These are phyloP conservation scores for Paratrypauchen microcephalus DNA, from an alignment of 2,797 vertebrate species.

Conservation along the genomic window DNA sequence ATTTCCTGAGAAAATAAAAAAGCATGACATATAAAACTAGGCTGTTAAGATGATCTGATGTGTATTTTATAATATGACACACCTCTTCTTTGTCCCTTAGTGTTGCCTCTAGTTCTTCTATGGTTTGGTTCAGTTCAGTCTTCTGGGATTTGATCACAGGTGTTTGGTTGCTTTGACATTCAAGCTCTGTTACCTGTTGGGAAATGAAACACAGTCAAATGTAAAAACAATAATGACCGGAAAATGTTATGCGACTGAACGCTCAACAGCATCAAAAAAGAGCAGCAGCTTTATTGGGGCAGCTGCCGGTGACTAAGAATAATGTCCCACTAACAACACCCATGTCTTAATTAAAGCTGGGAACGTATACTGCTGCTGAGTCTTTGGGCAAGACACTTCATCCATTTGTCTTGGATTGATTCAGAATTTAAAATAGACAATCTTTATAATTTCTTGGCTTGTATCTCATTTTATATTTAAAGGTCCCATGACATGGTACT, in stretches of 20 bases:
- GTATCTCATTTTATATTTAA: background rate
- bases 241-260: background rate
- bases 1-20: slow-evolving; percentile 84
- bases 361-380: background rate
- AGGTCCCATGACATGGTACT: no score
- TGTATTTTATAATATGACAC: slow-evolving; percentile 33
- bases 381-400: background rate
- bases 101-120: slow-evolving; percentile 91
- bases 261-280: background rate
- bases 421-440: background rate
- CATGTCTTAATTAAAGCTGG: no score
- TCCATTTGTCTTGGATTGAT: background rate
- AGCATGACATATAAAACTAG: background rate
- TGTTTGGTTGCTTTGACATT: slow-evolving; percentile 95
- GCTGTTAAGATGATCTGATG: background rate
- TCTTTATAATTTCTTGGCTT: slow-evolving; percentile 26
- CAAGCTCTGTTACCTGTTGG: slow-evolving; percentile 92
- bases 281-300: background rate
- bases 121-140: slow-evolving; percentile 96
- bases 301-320: background rate
- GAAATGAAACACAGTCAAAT: slow-evolving; percentile 18
- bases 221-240: background rate
- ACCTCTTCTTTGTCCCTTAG: slow-evolving; percentile 95
- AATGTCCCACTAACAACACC: background rate
- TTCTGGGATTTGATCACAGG: slow-evolving; percentile 96